Conservation (phyloP, 2,113 vertebrate genomes). For the Pollimyrus isidori region DNA sequence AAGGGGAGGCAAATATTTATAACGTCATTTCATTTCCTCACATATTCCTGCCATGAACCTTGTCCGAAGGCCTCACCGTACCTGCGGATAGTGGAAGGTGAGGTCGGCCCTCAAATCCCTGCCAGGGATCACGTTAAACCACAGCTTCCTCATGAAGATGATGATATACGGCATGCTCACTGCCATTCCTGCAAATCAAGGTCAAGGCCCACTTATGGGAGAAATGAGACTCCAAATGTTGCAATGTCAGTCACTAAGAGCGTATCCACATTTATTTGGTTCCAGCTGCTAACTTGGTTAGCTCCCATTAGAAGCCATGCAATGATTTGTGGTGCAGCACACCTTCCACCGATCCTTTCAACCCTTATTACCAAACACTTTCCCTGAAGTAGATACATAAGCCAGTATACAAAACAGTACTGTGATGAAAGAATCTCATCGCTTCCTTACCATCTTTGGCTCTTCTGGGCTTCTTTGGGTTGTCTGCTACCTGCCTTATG, state of each 20-base stretch:
- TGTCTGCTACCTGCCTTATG: conserved; percentile 80
- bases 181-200: conserved; percentile 43
- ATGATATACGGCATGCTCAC: conserved; percentile 60
- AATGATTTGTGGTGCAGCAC: neutral
- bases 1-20: neutral
- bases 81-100: conserved; percentile 89
- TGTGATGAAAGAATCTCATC: neutral
- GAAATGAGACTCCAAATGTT: neutral
- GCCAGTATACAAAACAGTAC: neutral
- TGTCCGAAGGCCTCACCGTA: conserved; percentile 26
- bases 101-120: conserved; percentile 78
- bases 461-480: conserved; percentile 72
- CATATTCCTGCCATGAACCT: neutral
- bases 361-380: neutral
- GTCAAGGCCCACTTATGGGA: neutral
- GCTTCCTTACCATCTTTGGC: conserved; percentile 70
- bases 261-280: neutral
- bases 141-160: conserved; percentile 85
- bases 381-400: neutral
- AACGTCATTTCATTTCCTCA: neutral
- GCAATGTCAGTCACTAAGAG: neutral
- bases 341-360: neutral
- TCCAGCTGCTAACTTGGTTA: neutral
- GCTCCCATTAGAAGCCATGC: neutral
- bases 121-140: conserved; percentile 80